Evolutionary conservation across 2,113 vertebrate genomes (phyloP).

Genomic region (Cavia porcellus): DNA sequence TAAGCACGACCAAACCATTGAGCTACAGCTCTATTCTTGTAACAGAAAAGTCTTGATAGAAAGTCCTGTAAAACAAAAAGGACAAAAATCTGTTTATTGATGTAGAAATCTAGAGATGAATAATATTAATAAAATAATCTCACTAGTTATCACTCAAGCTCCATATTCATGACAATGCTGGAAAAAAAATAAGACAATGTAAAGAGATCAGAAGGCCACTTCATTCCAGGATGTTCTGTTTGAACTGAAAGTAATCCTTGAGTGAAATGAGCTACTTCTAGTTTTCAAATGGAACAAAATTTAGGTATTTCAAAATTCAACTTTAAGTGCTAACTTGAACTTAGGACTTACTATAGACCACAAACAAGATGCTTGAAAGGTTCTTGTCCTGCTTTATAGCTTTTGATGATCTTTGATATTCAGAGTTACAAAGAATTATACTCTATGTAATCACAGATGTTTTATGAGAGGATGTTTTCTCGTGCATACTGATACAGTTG

Average conservation of each 20-base stretch:
- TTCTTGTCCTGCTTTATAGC: neutral
- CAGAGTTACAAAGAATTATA: slow-evolving; percentile 31
- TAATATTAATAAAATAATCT: slow-evolving; percentile 9
- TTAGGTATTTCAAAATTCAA: slow-evolving; percentile 48
- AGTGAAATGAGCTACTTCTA: slow-evolving; percentile 17
- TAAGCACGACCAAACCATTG: too few relatives aligned
- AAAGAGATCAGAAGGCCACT: neutral
- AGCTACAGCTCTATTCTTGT: neutral
- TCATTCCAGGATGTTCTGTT: slow-evolving; percentile 19
- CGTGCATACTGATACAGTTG: neutral
- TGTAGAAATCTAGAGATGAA: neutral
- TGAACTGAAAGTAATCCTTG: neutral
- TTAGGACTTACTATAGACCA: neutral
- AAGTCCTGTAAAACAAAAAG: slow-evolving; percentile 32
- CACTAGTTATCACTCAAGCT: neutral
- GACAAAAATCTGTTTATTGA: neutral
- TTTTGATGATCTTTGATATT: slow-evolving; percentile 52
- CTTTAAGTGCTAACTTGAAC: neutral
- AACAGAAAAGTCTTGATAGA: neutral
- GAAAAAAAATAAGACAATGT: neutral
- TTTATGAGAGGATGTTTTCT: neutral
- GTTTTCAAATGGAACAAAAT: slow-evolving; percentile 47
- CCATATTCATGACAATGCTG: neutral
- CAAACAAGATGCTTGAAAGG: neutral
- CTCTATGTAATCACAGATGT: slow-evolving; percentile 41